These are phyloP conservation scores for Synanceia verrucosa DNA, from an alignment of 2,797 vertebrate genomes.

Conservation along the genomic window DNA sequence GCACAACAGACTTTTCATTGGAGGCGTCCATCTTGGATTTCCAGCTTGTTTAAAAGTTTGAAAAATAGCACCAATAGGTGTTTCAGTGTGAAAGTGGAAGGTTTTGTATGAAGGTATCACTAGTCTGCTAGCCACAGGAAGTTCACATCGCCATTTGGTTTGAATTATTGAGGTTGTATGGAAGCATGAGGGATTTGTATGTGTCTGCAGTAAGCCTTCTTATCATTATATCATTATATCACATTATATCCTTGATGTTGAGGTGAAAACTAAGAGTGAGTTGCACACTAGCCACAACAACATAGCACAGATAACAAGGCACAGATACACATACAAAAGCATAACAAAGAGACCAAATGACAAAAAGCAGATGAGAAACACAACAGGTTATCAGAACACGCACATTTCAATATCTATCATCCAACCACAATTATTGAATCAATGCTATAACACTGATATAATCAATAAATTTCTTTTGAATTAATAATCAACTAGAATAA, in stretches of 20 bases:
- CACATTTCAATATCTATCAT: conserved; percentile 7
- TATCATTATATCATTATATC: conserved; percentile 3
- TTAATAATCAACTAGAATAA: conserved; percentile 16
- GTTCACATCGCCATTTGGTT: neutral
- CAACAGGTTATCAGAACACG: conserved; percentile 22
- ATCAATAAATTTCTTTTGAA: neutral
- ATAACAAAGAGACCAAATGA: conserved; percentile 34
- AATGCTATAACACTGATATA: neutral
- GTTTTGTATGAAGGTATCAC: neutral
- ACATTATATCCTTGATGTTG: conserved; percentile 11
- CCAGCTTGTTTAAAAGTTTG: neutral
- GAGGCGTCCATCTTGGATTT: too few species aligned
- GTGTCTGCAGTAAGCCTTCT: conserved; percentile 25
- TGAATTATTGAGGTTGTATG: neutral
- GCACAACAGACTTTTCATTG: too few species aligned
- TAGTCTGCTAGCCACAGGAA: neutral
- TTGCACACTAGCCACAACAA: conserved; percentile 51
- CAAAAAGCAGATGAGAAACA: conserved; percentile 35
- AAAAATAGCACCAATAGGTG: neutral
- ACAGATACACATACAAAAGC: conserved; percentile 62
- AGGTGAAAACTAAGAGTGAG: conserved; percentile 28
- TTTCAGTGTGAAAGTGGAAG: neutral
- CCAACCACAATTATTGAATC: neutral
- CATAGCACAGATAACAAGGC: conserved; percentile 57
- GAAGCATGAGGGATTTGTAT: conserved; percentile 30